A percentile compares a stretch with the other conserved stretches of the same genome.
Evolutionary conservation across 2,113 vertebrate genomes (phyloP).

Genomic region (Charadrius vociferus): DNA sequence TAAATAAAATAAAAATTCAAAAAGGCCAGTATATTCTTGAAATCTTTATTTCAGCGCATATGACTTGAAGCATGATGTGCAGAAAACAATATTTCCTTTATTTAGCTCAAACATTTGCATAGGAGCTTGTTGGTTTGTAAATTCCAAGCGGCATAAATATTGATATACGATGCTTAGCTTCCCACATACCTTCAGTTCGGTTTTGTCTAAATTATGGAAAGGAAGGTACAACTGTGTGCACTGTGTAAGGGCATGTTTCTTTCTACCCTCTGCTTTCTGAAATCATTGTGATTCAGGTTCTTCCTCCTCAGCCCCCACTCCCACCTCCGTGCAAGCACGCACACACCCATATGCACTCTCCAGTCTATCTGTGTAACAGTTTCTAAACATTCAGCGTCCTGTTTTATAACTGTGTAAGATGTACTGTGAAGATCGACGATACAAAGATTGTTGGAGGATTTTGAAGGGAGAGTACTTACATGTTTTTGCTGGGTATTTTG

Average conservation of each 20-base stretch:
- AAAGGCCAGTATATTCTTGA: background rate
- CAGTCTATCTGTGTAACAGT: background rate
- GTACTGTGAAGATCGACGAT: background rate
- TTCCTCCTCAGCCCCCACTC: background rate
- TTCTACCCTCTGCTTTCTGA: slow-evolving; percentile 26
- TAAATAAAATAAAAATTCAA: slow-evolving; percentile 10
- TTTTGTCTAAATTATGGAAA: slow-evolving; percentile 29
- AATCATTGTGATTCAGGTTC: background rate
- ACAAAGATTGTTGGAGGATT: background rate
- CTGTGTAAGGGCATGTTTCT: slow-evolving; percentile 17
- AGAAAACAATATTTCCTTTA: background rate
- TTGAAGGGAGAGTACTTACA: background rate
- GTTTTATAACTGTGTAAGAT: background rate
- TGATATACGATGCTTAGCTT: slow-evolving; percentile 23
- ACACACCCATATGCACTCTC: background rate
- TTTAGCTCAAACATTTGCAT: slow-evolving; percentile 5
- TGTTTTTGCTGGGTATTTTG: background rate
- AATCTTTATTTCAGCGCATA: background rate
- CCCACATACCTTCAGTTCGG: slow-evolving; percentile 1
- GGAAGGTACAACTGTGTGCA: background rate
- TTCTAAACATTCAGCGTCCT: background rate
- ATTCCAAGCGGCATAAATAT: slow-evolving; percentile 34
- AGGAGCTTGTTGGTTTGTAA: slow-evolving; percentile 6
- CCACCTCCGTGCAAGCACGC: background rate
- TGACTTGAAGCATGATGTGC: background rate